These are phyloP conservation scores for Ctenopoma kingsleyae DNA, from an alignment of 2,797 vertebrate genomes.

Conservation along the genomic window DNA sequence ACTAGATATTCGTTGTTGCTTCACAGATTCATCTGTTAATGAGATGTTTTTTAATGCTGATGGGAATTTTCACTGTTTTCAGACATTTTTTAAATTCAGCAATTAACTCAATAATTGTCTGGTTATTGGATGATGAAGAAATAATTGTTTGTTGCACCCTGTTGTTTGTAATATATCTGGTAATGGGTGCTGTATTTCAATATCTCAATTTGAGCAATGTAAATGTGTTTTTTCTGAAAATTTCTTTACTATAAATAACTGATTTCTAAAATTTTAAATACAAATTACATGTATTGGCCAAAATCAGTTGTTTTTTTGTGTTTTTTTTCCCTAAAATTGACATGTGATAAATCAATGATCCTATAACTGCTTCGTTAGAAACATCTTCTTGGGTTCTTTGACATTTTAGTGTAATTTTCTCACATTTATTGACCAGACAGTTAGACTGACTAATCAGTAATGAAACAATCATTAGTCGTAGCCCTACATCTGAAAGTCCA, in stretches of 20 bases:
- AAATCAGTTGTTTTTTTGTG: too few relatives aligned
- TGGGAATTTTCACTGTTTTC: background rate
- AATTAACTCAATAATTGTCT: too few relatives aligned
- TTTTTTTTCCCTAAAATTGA: too few relatives aligned
- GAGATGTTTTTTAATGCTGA: background rate
- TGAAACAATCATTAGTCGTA: conserved; percentile 18
- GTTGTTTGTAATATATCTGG: background rate
- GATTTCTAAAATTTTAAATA: background rate
- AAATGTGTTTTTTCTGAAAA: background rate
- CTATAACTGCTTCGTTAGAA: too few relatives aligned
- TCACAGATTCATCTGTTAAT: background rate
- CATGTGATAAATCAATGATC: too few relatives aligned
- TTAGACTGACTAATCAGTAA: conserved; percentile 18
- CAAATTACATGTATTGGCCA: too few relatives aligned
- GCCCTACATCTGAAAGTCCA: conserved; percentile 37
- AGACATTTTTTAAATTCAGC: background rate
- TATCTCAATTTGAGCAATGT: background rate
- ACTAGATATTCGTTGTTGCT: background rate
- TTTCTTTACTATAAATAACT: background rate
- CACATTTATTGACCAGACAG: background rate
- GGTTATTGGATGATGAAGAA: background rate
- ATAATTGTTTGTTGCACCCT: background rate
- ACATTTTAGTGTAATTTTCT: too few relatives aligned
- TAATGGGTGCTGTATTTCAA: background rate
- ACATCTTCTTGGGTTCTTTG: too few relatives aligned